Evolutionary conservation across 2,797 vertebrate species (phyloP).

Genomic region (Melanotaenia nigrans): DNA sequence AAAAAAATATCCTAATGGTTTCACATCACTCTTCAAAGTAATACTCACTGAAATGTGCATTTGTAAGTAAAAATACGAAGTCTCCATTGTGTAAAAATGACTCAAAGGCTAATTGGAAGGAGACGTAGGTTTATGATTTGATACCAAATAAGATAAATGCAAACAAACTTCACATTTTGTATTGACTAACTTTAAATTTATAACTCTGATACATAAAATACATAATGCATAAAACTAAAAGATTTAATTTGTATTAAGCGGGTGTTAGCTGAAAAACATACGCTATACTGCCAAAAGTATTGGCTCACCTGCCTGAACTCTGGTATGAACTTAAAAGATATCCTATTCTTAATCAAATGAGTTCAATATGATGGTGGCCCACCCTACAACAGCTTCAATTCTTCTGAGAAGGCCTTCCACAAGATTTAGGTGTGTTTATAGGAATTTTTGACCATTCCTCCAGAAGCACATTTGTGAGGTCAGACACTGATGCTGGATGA

Average conservation of each 20-base stretch:
- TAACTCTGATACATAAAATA: too few relatives aligned
- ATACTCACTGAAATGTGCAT: not conserved
- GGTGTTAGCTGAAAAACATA: slow-evolving; percentile 77
- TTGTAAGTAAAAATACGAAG: slow-evolving; percentile 17
- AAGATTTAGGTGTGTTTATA: too few relatives aligned
- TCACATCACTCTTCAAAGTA: slow-evolving; percentile 19
- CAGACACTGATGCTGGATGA: too few relatives aligned
- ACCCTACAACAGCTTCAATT: too few relatives aligned
- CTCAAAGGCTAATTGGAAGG: slow-evolving; percentile 3
- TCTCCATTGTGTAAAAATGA: slow-evolving; percentile 11
- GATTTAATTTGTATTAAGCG: slow-evolving; percentile 63
- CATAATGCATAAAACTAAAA: too few relatives aligned
- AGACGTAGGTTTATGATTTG: slow-evolving; percentile 17
- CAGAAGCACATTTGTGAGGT: too few relatives aligned
- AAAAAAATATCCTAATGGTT: slow-evolving; percentile 16
- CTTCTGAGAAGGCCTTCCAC: too few relatives aligned
- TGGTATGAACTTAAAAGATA: too few relatives aligned
- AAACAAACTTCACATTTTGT: not conserved
- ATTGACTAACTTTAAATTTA: not conserved
- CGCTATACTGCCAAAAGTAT: slow-evolving; percentile 4
- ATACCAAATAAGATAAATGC: not conserved
- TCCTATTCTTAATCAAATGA: too few relatives aligned
- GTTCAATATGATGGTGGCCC: too few relatives aligned
- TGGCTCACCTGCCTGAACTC: too few relatives aligned
- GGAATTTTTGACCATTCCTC: too few relatives aligned